phyloP scores from a whole-genome alignment of 2,797 vertebrate species.

The Capromys pilorides region DNA sequence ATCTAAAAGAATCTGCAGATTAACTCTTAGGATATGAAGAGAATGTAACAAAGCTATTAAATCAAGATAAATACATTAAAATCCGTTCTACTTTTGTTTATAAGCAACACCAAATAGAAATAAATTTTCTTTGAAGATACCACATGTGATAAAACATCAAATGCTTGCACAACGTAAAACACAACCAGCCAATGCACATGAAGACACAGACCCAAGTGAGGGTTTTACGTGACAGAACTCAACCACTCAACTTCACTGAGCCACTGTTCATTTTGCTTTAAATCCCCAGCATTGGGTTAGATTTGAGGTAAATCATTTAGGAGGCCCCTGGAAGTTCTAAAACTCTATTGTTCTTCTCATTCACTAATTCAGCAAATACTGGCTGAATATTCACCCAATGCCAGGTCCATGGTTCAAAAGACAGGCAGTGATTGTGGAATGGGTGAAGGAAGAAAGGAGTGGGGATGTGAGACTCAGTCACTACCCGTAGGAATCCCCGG shows the following conservation, averaged over 20 bases:
- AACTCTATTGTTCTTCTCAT: not conserved
- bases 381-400: too few species aligned
- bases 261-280: not conserved
- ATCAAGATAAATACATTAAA: slow-evolving; percentile 12
- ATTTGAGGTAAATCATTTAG: not conserved
- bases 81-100: not conserved
- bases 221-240: not conserved
- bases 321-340: not conserved
- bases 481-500: not conserved
- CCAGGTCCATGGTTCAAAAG: not conserved
- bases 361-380: not conserved
- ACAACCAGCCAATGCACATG: too few species aligned
- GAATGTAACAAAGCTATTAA: not conserved
- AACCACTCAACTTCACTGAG: not conserved
- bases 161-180: not conserved
- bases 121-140: not conserved
- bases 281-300: not conserved
- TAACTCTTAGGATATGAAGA: not conserved
- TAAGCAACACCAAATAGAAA: slow-evolving; percentile 33
- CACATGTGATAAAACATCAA: not conserved
- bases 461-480: fast-evolving
- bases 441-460: not conserved
- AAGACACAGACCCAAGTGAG: not conserved
- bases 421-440: not conserved
- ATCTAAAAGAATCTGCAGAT: not conserved